Base-by-base conservation (phyloP, 2,888 invertebrate species). In the Heteropelma amictum region DNA sequence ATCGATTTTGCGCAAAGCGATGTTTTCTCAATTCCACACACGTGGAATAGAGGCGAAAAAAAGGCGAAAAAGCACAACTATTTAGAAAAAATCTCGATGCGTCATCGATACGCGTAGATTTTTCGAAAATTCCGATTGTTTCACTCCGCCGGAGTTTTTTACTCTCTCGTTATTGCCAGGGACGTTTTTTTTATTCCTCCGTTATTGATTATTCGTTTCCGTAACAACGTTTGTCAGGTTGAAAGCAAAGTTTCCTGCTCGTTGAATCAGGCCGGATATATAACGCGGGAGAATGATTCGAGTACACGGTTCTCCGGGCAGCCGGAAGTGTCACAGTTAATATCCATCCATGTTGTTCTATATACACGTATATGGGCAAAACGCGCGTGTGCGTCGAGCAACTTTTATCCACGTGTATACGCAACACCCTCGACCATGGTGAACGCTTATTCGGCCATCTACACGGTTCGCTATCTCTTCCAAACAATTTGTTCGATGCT, bases 401-500 rank as follows among this genome's bases (percentile, higher is more conserved):
- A 12, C 21, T 47, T 47, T 23, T 47, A 51, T 51, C 14, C 19
- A 17, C 19, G 10, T 14, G 12, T 51, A 17, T 51, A 30, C 19
- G 14, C 30, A 63, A 6, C 47, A 19, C 10, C 17, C 51, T n/a
- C 38, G 54, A 47, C 54, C 47, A 69, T 40, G 17, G 54, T 12
- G 40, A 30, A 42, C 51, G 58, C 40, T 70, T 54, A 54, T 61
- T 71, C 54, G 23, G 51, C 60, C 28, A 49, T 30, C 53, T 72
- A 67, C 69, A 45, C 40, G 47, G 21, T 54, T 54, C 67, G 74
- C 79, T 81, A 82, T 82, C 82, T 80, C 81, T 82, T 82, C 82
- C 82, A 73, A 82, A 76, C 80, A 79, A 82, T 82, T 82, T 81
- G 70, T 77, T 82, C 79, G 74, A 77, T 69, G 69, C 70, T 67